These are phyloP conservation scores for Hippocampus zosterae DNA, from an alignment of 2,113 vertebrate genomes.

Conservation along the genomic window DNA sequence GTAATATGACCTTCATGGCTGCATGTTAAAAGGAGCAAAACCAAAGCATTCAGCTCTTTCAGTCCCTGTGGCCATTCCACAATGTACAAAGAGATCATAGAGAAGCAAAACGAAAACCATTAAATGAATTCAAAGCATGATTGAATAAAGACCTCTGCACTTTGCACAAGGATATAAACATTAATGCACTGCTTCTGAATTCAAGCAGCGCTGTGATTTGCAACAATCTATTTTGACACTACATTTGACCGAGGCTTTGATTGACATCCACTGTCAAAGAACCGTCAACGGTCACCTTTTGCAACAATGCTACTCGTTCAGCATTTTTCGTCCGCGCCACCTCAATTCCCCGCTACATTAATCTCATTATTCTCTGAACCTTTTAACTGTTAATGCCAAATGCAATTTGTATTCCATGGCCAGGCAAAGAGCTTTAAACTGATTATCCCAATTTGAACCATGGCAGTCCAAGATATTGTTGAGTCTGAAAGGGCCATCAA, in stretches of 20 bases:
- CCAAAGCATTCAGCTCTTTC: constrained; percentile 60
- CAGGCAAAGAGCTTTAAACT: constrained; percentile 96
- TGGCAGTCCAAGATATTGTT: constrained; percentile 97
- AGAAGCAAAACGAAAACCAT: constrained; percentile 52
- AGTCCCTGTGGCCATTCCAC: constrained; percentile 57
- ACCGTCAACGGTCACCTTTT: constrained; percentile 62
- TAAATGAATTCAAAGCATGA: constrained; percentile 50
- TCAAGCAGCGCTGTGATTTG: constrained; percentile 17
- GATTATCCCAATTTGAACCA: constrained; percentile 99
- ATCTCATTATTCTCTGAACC: constrained; percentile 99
- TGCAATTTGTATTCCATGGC: constrained; percentile 99
- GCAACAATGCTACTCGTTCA: constrained; percentile 72
- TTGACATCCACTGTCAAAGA: constrained; percentile 36
- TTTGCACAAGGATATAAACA: constrained; percentile 34
- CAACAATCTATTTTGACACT: constrained; percentile 19
- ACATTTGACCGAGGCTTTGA: constrained; percentile 40
- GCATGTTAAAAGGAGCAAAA: constrained; percentile 65
- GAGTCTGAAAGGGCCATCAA: constrained; percentile 93
- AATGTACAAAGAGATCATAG: constrained; percentile 60
- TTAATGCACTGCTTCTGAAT: constrained; percentile 15
- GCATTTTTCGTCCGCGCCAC: constrained; percentile 73
- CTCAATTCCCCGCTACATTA: constrained; percentile 97
- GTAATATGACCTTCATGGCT: constrained; percentile 72
- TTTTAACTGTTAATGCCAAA: constrained; percentile 98
- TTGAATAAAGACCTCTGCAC: constrained; percentile 41